A percentile compares a stretch with the other conserved stretches of the same genome.
Evolutionary conservation across 1,140 invertebrate genomes (phyloP).

Genomic region (Euura saliciscinereae): DNA sequence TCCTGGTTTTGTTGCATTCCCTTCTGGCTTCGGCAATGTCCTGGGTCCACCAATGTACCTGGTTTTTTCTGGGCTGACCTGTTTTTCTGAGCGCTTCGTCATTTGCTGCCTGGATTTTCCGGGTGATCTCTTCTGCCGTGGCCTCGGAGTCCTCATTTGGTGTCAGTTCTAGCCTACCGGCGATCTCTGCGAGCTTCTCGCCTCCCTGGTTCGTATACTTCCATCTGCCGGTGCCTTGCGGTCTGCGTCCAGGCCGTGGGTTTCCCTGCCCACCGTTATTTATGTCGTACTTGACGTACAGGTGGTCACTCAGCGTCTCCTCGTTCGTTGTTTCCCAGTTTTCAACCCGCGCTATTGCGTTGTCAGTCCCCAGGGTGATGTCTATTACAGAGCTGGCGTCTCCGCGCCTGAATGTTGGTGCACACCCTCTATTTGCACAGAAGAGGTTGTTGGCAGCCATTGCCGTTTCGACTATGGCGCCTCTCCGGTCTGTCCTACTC

Average conservation of each 20-base stretch:
- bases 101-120: too few species aligned
- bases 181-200: too few species aligned
- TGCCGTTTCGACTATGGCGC: not conserved
- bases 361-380: not conserved
- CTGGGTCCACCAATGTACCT: conserved; percentile 16
- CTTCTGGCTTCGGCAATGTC: conserved; percentile 15
- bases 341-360: not conserved
- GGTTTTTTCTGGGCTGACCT: too few species aligned
- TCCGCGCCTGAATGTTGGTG: conserved; percentile 17
- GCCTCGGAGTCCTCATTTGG: too few species aligned
- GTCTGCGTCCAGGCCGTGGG: too few species aligned
- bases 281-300: not conserved
- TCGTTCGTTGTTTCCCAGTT: not conserved
- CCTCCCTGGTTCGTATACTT: too few species aligned
- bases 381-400: conserved; percentile 30
- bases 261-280: too few species aligned
- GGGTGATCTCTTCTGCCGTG: too few species aligned
- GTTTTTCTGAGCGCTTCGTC: too few species aligned
- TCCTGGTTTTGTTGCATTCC: not conserved
- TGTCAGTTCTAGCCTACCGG: too few species aligned
- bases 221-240: too few species aligned
- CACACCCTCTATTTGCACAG: not conserved
- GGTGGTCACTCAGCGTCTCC: not conserved
- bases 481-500: too few species aligned
- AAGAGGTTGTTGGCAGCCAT: not conserved